Evolutionary conservation across 2,888 invertebrate genomes (phyloP).

Genomic region (Elmis aenea): DNA sequence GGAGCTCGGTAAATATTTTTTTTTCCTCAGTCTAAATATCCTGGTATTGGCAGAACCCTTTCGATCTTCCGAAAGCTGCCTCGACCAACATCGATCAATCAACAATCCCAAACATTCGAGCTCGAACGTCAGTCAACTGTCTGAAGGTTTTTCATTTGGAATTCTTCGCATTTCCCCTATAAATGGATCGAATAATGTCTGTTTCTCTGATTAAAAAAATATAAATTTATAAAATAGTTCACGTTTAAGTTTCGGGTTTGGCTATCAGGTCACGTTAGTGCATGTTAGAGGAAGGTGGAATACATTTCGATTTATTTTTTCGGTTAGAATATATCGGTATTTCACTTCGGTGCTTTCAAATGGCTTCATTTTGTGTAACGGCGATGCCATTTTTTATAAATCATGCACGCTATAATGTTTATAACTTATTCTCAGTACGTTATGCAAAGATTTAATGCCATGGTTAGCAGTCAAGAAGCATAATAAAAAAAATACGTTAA

Average conservation of each 20-base stretch:
- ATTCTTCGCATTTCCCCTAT: slow-evolving; percentile 31
- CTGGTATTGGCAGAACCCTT: slow-evolving; percentile 21
- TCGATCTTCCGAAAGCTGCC: slow-evolving; percentile 20
- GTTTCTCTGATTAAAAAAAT: slow-evolving; percentile 17
- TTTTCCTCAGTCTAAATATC: slow-evolving; percentile 12
- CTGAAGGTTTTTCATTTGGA: slow-evolving; percentile 32
- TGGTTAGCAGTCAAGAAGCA: too few species aligned
- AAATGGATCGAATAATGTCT: slow-evolving; percentile 31
- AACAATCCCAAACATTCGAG: slow-evolving; percentile 38
- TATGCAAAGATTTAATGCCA: too few species aligned
- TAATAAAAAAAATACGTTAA: too few species aligned
- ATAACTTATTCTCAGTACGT: too few species aligned
- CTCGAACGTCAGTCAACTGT: slow-evolving; percentile 37
- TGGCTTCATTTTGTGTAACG: too few species aligned
- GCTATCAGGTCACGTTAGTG: neutral
- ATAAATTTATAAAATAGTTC: slow-evolving; percentile 5
- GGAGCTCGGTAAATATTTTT: slow-evolving; percentile 8
- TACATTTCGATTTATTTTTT: too few species aligned
- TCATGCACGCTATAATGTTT: too few species aligned
- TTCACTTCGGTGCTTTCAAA: too few species aligned
- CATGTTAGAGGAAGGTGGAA: too few species aligned
- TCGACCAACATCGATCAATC: slow-evolving; percentile 40
- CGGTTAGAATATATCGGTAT: too few species aligned
- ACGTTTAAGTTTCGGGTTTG: neutral
- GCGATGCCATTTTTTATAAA: too few species aligned